phyloP scores from a whole-genome alignment of 2,113 vertebrate genomes.

The Salvelinus alpinus region DNA sequence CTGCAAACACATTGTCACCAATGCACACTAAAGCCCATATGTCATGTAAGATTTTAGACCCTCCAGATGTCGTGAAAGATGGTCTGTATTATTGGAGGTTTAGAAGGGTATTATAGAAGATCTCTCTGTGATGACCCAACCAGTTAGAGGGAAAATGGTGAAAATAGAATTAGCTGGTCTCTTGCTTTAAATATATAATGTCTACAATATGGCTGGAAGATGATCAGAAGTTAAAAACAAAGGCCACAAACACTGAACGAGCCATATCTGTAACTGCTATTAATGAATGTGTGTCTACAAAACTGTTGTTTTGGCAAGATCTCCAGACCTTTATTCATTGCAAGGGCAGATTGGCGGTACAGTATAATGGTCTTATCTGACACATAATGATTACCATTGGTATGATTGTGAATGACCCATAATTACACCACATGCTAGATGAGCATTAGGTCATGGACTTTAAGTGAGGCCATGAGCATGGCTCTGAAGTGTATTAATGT shows the following conservation, averaged over 20 bases:
- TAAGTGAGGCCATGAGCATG: slow-evolving; percentile 37
- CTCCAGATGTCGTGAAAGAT: slow-evolving; percentile 23
- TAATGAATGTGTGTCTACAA: no score
- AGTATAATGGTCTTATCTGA: not conserved
- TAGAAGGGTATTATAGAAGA: not conserved
- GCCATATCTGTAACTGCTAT: no score
- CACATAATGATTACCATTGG: slow-evolving; percentile 27
- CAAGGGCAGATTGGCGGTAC: not conserved
- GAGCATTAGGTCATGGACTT: slow-evolving; percentile 28
- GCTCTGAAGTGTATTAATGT: slow-evolving; percentile 46
- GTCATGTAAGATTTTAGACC: slow-evolving; percentile 29
- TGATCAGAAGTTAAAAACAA: no score
- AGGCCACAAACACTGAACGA: no score
- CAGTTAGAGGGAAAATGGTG: not conserved
- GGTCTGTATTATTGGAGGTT: slow-evolving; percentile 8
- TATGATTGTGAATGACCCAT: slow-evolving; percentile 30
- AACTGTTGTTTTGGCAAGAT: no score
- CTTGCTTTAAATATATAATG: not conserved
- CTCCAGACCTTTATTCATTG: no score
- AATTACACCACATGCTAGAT: slow-evolving; percentile 33
- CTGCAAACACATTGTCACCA: slow-evolving; percentile 49
- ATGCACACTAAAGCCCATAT: slow-evolving; percentile 36
- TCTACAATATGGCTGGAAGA: not conserved
- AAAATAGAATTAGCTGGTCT: not conserved
- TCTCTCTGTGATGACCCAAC: not conserved